Base-by-base conservation (phyloP, 2,113 vertebrate genomes). In the Gallinago undulata region DNA sequence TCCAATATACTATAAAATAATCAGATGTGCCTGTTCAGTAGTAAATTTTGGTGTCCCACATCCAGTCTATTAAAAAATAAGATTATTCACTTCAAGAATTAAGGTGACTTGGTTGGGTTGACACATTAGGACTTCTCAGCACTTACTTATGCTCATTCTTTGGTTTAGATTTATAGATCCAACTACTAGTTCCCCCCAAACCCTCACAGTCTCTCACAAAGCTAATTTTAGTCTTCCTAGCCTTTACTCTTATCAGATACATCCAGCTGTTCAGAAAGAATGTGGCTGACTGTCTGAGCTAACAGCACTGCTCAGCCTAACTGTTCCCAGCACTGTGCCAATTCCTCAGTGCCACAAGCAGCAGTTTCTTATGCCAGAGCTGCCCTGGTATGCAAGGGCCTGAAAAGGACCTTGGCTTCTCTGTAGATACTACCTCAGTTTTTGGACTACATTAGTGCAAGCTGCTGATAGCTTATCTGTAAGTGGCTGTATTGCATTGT, bases 291-390 rank as follows among this genome's bases (percentile, higher is more conserved):
- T 57, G 79, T 43, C 48, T 31, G 22, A 60, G 37, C 51, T 13
- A 85, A 48, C 7, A 7, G 17, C 12, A 39, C 25, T 0, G 0
- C 37, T 53, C 73, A 41, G 45, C 2, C 0, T 43, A 72, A 57
- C 51, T 19, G 15, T 9, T 45, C 9, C 22, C 66, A 68, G 77
- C 0, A 0, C 66, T n/a, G 33, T n/a, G 53, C 41, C 51, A 73
- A 9, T 9, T 83, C 43, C 55, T 30, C 22, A 4, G n/a, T 12
- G 48, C 23, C 67, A 35, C 17, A 41, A 13, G 11, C 27, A 53
- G 30, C 64, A 53, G 11, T 5, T 37, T 74, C 30, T 73, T 41
- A 72, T 23, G 25, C 19, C 19, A 30, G 19, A 33, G 18, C 66
- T 63, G 41, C 14, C 14, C 64, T 11, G 13, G 13, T 14, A 15